A percentile compares a stretch with the other conserved stretches of the same genome.
phyloP scores from a whole-genome alignment of 2,888 invertebrate species.

The Parapristionchus giblindavisi region DNA sequence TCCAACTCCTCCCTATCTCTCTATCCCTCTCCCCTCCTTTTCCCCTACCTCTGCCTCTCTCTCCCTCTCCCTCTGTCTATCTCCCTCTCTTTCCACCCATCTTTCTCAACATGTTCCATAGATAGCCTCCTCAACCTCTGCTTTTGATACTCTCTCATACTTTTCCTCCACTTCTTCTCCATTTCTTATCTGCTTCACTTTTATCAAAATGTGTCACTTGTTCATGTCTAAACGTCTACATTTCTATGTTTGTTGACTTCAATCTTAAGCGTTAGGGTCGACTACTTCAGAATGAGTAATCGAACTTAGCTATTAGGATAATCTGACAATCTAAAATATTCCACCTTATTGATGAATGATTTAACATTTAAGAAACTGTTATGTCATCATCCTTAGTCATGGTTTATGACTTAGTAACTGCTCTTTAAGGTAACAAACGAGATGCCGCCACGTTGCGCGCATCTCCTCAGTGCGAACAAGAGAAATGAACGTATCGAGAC shows the following conservation, averaged over 20 bases:
- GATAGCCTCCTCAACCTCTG: conserved; percentile 1
- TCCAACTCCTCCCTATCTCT: background rate
- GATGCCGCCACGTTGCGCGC: conserved; percentile 65
- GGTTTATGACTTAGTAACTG: no score
- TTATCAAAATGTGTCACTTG: background rate
- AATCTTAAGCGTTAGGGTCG: background rate
- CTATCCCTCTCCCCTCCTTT: background rate
- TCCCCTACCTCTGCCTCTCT: conserved; percentile 2
- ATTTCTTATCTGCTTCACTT: background rate
- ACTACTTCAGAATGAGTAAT: background rate
- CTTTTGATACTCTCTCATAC: background rate
- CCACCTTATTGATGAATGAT: no score
- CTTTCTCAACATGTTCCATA: conserved; percentile 3
- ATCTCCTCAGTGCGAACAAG: conserved; percentile 58
- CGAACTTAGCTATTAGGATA: background rate
- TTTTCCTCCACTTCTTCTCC: background rate
- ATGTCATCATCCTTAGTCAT: no score
- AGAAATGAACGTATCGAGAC: conserved; percentile 57
- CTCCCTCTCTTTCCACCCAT: background rate
- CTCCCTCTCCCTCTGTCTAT: conserved; percentile 22
- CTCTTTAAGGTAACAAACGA: conserved; percentile 20
- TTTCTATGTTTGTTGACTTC: background rate
- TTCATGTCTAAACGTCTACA: background rate
- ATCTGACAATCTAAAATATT: background rate
- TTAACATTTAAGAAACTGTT: no score